Conservation (phyloP, 2,797 vertebrate genomes). For the Yasuhikotakia modesta region DNA sequence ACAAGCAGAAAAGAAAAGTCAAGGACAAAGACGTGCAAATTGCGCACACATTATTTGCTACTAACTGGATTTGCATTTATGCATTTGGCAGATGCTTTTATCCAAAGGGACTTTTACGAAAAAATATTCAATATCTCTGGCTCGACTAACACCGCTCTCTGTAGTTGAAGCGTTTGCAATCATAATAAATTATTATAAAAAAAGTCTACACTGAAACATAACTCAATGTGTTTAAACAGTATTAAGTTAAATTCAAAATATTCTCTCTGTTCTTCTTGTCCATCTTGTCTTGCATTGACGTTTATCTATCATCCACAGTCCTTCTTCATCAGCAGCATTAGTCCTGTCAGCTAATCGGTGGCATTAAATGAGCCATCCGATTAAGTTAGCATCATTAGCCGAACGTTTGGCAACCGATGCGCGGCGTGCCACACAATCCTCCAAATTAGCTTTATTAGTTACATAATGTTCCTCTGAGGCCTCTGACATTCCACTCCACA, state of each 20-base stretch:
- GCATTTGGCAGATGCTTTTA: constrained; percentile 9
- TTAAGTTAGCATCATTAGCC: constrained; percentile 73
- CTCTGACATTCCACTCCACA: constrained; percentile 54
- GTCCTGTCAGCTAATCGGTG: constrained; percentile 60
- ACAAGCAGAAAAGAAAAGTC: background rate
- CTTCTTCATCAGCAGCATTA: constrained; percentile 5
- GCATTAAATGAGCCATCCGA: constrained; percentile 66
- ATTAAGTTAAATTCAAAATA: background rate
- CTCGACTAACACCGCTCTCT: background rate
- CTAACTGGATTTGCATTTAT: background rate
- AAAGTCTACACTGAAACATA: too few relatives aligned
- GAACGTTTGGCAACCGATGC: constrained; percentile 54
- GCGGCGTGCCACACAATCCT: constrained; percentile 52
- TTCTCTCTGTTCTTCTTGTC: constrained; percentile 5
- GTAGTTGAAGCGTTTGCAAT: background rate
- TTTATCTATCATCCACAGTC: constrained; percentile 21
- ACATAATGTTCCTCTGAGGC: constrained; percentile 41
- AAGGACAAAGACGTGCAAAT: constrained; percentile 12
- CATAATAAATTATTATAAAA: background rate
- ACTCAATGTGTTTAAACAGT: background rate
- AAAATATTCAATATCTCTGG: background rate
- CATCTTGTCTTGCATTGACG: background rate
- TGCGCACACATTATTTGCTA: background rate
- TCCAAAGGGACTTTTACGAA: background rate
- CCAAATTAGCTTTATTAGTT: constrained; percentile 69